Percentiles rank a stretch among this genome's conserved stretches.
Conservation (phyloP, 2,888 invertebrate species). For the Blastobasis lacticolella region DNA sequence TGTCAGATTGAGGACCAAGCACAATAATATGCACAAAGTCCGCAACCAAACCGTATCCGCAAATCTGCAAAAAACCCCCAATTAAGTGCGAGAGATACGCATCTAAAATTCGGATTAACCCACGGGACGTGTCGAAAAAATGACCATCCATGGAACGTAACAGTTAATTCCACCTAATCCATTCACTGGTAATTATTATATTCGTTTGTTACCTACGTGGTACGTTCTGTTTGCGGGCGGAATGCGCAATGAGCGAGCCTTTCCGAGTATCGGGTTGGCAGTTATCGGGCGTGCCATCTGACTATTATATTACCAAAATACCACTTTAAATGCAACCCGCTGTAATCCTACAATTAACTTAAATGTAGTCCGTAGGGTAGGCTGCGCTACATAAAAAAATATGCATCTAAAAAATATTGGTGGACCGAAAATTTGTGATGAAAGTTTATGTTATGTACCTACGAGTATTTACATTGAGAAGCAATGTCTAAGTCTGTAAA, state of each 20-base stretch:
- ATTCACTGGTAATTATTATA: conserved; percentile 66
- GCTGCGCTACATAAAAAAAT: no score
- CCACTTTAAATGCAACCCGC: conserved; percentile 64
- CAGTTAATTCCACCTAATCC: conserved; percentile 59
- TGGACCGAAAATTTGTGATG: no score
- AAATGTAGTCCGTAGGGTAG: conserved; percentile 47
- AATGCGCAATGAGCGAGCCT: conserved; percentile 64
- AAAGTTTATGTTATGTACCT: no score
- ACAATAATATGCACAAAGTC: background rate
- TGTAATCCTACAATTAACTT: conserved; percentile 70
- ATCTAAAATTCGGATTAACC: conserved; percentile 26
- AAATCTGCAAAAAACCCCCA: no score
- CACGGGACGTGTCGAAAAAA: conserved; percentile 34
- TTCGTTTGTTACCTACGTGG: conserved; percentile 62
- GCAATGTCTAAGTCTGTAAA: no score
- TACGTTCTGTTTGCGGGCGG: conserved; percentile 56
- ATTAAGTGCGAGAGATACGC: conserved; percentile 8
- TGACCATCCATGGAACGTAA: conserved; percentile 33
- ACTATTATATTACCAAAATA: conserved; percentile 73
- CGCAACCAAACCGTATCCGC: conserved; percentile 5
- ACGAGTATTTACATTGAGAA: no score
- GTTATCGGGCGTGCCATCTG: conserved; percentile 71
- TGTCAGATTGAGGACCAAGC: no score
- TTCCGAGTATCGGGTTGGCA: conserved; percentile 64
- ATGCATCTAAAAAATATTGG: no score